phyloP scores from a whole-genome alignment of 2,113 vertebrate genomes.

The Centropristis striata region DNA sequence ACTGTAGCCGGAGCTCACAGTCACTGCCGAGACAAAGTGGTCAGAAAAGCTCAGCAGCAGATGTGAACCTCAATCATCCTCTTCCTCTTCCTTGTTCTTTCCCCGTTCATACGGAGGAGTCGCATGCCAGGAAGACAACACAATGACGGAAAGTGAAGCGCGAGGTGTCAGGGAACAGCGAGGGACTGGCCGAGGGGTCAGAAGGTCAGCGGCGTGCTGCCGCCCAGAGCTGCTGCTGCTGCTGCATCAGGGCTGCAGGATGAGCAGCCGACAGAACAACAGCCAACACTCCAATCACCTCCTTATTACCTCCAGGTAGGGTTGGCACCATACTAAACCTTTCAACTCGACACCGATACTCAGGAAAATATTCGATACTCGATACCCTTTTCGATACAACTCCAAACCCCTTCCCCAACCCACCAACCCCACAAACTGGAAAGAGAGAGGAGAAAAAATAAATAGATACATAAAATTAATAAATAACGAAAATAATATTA shows the following conservation, averaged over 20 bases:
- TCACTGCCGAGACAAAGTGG: constrained; percentile 82
- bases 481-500: too few species aligned
- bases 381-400: too few species aligned
- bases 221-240: constrained; percentile 54
- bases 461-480: too few species aligned
- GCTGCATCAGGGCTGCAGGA: constrained; percentile 73
- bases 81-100: constrained; percentile 65
- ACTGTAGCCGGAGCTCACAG: constrained; percentile 85
- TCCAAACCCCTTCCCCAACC: too few species aligned
- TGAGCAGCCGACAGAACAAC: constrained; percentile 63
- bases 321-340: too few species aligned
- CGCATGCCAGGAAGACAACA: constrained; percentile 81
- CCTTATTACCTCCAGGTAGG: constrained; percentile 52
- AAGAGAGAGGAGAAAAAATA: too few species aligned
- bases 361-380: too few species aligned
- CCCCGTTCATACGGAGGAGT: constrained; percentile 58
- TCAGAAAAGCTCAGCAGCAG: constrained; percentile 85
- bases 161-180: constrained; percentile 49
- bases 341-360: too few species aligned
- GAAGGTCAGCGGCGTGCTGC: constrained; percentile 68
- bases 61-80: constrained; percentile 76
- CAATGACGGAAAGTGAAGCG: constrained; percentile 79
- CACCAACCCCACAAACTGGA: too few species aligned
- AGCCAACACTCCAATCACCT: not conserved
- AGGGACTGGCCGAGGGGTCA: constrained; percentile 31